Base-by-base conservation (phyloP, 2,888 invertebrate genomes). In the Macropis europaea region DNA sequence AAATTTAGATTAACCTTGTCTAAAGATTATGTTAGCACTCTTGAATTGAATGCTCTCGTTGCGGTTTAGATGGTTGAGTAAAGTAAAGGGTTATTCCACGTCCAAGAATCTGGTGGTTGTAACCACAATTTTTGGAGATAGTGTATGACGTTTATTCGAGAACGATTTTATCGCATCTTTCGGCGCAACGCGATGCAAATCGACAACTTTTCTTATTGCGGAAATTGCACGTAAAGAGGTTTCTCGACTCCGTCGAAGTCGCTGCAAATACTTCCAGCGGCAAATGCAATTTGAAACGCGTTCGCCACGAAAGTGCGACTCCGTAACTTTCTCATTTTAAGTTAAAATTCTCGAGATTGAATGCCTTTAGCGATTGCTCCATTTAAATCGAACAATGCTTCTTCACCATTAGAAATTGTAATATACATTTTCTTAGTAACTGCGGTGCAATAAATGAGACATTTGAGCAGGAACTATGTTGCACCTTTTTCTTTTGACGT, bases 321-420 rank as follows among this genome's bases (percentile, higher is more conserved):
- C n/a, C n/a, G 19, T 48, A 61, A 61, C 67, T 61, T 67, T 61
- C 34, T 11, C 67, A 61, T 61, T 61, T 28, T 22, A 22, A 67
- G 47, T 42, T 40, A 17, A 60, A 47, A 7, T 52, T 40, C 2
- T 32, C 6, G n/a, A 61, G 28, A 61, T 61, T 54, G 53, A 61
- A 67, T 19, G 17, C 19, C 45, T 40, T 42, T 28, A 45, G 24
- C 32, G 40, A 34, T 48, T 47, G 32, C 13, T 34, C 11, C 3
- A 15, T 30, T 48, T 26, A 64, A 60, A 60, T 60, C 19, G 30
- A 42, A 17, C 17, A n/a, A 42, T 26, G 24, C n/a, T 11, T 24
- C 19, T 63, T 11, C 26, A 9, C 7, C 13, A 5, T 2, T 26
- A 13, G 5, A n/a, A 26, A 26, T n/a, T 26, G 2, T 1, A 2